phyloP scores from a whole-genome alignment of 2,797 vertebrate genomes.

The Spinibarbus caldwelli region DNA sequence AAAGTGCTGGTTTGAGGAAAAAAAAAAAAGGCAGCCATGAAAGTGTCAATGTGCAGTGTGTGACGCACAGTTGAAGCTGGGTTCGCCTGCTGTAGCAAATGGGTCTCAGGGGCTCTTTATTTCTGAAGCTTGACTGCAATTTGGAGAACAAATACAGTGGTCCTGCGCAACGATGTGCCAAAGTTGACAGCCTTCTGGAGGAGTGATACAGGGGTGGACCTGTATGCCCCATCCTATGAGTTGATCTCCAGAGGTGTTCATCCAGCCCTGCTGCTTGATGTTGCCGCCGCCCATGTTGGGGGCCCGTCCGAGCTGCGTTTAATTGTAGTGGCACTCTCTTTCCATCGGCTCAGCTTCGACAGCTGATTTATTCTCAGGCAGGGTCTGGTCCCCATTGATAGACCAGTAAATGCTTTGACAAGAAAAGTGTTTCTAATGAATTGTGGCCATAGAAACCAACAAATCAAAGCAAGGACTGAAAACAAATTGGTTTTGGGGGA shows the following conservation, averaged over 20 bases:
- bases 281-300: conserved; percentile 48
- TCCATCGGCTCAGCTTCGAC: conserved; percentile 49
- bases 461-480: conserved; percentile 64
- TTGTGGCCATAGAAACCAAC: conserved; percentile 70
- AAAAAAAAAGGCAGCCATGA: conserved; percentile 67
- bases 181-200: conserved; percentile 76
- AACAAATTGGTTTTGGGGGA: conserved; percentile 60
- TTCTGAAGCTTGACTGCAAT: conserved; percentile 79
- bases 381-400: conserved; percentile 61
- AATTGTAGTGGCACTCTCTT: conserved; percentile 53
- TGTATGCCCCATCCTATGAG: conserved; percentile 59
- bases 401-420: conserved; percentile 66
- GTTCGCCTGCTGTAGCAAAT: conserved; percentile 74
- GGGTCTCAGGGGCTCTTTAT: conserved; percentile 81
- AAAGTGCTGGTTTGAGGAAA: conserved; percentile 62
- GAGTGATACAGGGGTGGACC: conserved; percentile 68
- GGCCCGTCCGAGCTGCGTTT: conserved; percentile 45
- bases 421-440: conserved; percentile 71
- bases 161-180: conserved; percentile 72
- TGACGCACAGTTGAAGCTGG: conserved; percentile 75
- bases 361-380: conserved; percentile 58
- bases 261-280: conserved; percentile 45
- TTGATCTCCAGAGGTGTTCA: conserved; percentile 44
- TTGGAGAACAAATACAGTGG: conserved; percentile 75
- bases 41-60: conserved; percentile 78